Percentiles rank a stretch among this genome's conserved stretches.
Conservation (phyloP, 2,797 vertebrate species). For the Cyprinella venusta region DNA sequence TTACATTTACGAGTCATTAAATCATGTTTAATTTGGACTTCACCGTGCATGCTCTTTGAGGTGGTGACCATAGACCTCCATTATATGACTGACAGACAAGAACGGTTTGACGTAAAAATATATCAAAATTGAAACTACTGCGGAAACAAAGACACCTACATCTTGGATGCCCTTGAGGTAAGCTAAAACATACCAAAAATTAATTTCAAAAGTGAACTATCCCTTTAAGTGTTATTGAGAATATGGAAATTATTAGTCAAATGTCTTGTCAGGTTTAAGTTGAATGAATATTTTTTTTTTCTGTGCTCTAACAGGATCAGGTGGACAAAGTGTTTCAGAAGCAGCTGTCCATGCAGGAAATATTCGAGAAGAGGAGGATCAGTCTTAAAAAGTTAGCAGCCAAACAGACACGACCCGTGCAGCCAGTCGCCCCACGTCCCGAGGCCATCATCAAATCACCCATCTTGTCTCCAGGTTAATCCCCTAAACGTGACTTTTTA, state of each 20-base stretch:
- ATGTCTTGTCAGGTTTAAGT: not conserved
- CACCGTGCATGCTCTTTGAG: too few relatives aligned
- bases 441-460: conserved; percentile 92
- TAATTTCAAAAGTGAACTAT: too few relatives aligned
- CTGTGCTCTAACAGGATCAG: conserved; percentile 79
- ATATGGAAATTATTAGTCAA: not conserved
- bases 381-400: conserved; percentile 97
- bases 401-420: conserved; percentile 94
- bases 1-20: too few relatives aligned
- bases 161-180: too few relatives aligned
- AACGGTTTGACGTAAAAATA: too few relatives aligned
- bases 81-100: too few relatives aligned
- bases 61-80: too few relatives aligned
- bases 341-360: conserved; percentile 92
- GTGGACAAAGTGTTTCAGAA: conserved; percentile 93
- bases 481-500: not conserved
- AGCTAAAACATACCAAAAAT: too few relatives aligned
- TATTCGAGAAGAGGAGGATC: conserved; percentile 93
- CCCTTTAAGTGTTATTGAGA: not conserved
- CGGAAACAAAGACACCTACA: too few relatives aligned
- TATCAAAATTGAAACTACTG: too few relatives aligned
- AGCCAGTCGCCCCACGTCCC: conserved; percentile 94
- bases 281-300: not conserved
- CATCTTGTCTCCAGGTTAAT: conserved; percentile 84
- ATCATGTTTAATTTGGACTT: too few relatives aligned